phyloP scores from a whole-genome alignment of 2,797 vertebrate species.

The Spinibarbus caldwelli region DNA sequence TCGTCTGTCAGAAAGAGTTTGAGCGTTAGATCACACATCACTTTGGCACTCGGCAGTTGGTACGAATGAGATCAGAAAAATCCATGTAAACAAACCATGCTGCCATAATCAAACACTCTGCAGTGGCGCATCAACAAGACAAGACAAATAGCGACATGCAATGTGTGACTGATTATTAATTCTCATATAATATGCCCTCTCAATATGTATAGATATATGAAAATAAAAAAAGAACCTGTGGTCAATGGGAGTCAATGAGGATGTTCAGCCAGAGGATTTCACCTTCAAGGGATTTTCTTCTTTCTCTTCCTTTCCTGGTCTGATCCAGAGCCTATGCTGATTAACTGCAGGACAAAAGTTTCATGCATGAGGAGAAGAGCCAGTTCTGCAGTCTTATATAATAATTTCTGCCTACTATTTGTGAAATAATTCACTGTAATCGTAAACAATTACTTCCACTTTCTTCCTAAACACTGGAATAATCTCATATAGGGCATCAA shows the following conservation, averaged over 20 bases:
- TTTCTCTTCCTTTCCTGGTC: slow-evolving; percentile 34
- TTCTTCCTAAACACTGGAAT: slow-evolving; percentile 28
- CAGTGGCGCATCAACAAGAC: slow-evolving; percentile 12
- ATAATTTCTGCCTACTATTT: slow-evolving; percentile 64
- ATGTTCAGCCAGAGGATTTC: slow-evolving; percentile 7
- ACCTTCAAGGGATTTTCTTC: slow-evolving; percentile 19
- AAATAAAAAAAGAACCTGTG: neutral
- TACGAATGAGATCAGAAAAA: slow-evolving; percentile 52
- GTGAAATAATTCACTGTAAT: slow-evolving; percentile 51
- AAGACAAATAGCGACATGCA: neutral
- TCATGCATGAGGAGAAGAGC: slow-evolving; percentile 66
- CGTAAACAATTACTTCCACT: slow-evolving; percentile 51
- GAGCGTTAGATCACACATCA: slow-evolving; percentile 49
- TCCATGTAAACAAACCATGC: slow-evolving; percentile 35
- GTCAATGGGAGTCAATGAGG: slow-evolving; percentile 6
- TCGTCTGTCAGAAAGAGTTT: slow-evolving; percentile 34
- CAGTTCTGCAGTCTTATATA: slow-evolving; percentile 74
- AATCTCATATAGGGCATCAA: slow-evolving; percentile 37
- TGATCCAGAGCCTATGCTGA: slow-evolving; percentile 53
- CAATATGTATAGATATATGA: neutral
- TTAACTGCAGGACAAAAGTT: slow-evolving; percentile 60
- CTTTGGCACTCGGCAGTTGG: slow-evolving; percentile 51
- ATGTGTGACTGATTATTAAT: neutral
- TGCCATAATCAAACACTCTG: slow-evolving; percentile 26
- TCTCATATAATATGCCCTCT: neutral